Evolutionary conservation across 2,888 invertebrate species (phyloP), one percentile per base, ranked within the genome.

Genomic region (Spilosoma lubricipeda): DNA sequence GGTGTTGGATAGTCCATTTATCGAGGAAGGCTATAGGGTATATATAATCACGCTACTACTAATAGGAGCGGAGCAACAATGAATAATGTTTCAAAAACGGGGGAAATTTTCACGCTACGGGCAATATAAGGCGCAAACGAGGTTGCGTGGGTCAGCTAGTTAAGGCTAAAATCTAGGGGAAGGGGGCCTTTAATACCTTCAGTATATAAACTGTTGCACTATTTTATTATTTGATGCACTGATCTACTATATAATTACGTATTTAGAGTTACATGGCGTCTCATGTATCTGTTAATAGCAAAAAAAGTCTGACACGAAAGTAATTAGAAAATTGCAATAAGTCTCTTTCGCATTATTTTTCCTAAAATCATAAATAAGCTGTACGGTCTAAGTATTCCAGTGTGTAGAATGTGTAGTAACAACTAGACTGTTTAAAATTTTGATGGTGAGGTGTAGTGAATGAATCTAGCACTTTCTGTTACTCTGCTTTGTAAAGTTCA

Each of bases 381-480:
- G 70, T 74, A 74, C 67, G 63, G 70, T 71, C 73, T 70, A 65
- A 77, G 74, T 73, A 77, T 78, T 78, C 79, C 77, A 78, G 82
- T 71, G 77, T 82, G 64, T 77, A 78, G 77, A 77, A 71, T 87
- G 86, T 87, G 82, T 59, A 27, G 77, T 82, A 75, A 82, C 67
- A 76, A 80, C 80, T 83, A 85, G 83, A 76, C 84, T 80, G 82
- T 83, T 83, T 81, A 80, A 82, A 86, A 81, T 82, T 82, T 79
- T 73, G 86, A 89, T 88, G 87, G 91, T 91, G 91, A 83, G 87
- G 90, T 91, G 91, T 93, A 78, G 92, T 93, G 91, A 88, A 92
- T 91, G 90, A 89, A 86, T 87, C 94, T 95, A 95, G 95, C 95
- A 84, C 87, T 91, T 92, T 82, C 78, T 83, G 81, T 88, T 82